Evolutionary conservation across 2,888 invertebrate genomes (phyloP).

Genomic region (Allacma fusca): DNA sequence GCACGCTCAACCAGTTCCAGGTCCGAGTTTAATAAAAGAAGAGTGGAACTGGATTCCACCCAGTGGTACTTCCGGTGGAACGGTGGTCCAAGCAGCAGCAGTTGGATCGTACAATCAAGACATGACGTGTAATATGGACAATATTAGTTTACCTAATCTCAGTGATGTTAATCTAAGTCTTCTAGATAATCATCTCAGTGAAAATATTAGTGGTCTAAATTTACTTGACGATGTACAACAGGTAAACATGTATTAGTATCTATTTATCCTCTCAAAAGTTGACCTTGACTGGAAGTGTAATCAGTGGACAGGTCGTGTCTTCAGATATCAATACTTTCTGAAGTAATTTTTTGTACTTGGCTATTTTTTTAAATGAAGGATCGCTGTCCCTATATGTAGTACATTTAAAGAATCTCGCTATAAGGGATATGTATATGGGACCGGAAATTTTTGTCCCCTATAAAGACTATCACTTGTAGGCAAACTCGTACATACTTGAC

Average conservation of each 20-base stretch:
- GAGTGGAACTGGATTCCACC: constrained; percentile 39
- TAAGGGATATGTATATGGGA: too few species aligned
- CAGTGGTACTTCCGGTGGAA: constrained; percentile 39
- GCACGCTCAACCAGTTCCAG: neutral
- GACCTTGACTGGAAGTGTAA: too few species aligned
- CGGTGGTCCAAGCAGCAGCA: constrained; percentile 31
- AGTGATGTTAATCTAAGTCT: constrained; percentile 55
- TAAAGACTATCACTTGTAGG: too few species aligned
- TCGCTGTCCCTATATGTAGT: too few species aligned
- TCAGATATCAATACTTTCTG: too few species aligned
- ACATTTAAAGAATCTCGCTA: too few species aligned
- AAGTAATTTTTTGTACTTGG: too few species aligned
- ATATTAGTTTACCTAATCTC: constrained; percentile 54
- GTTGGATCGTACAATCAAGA: constrained; percentile 12
- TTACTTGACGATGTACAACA: constrained; percentile 42
- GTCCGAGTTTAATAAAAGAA: constrained; percentile 23
- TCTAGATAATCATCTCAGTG: constrained; percentile 51
- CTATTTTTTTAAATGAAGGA: too few species aligned
- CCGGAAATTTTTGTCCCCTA: too few species aligned
- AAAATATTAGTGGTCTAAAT: constrained; percentile 48
- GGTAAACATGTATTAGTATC: constrained; percentile 17
- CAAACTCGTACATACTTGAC: too few species aligned
- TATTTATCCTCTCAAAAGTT: too few species aligned
- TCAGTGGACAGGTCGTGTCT: too few species aligned
- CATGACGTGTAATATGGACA: constrained; percentile 42